Evolutionary conservation across 2,888 invertebrate genomes (phyloP), one percentile per base, ranked within the genome.

Genomic region (Aleiodes leptofemur): DNA sequence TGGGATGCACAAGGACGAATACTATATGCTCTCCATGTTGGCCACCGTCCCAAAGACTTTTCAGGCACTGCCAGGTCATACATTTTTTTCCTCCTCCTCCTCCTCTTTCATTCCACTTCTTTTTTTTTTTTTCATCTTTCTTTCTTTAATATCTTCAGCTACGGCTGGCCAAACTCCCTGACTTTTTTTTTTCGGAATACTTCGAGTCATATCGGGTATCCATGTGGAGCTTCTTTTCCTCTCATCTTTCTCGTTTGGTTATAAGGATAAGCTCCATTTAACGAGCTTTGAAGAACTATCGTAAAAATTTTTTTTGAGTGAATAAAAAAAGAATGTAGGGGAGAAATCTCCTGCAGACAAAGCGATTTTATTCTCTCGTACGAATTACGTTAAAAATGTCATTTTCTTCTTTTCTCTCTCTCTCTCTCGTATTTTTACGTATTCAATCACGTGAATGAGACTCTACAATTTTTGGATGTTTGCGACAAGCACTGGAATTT

Each of bases 231-330:
- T 38, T 34, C 38, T 38, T 61, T 56, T 56, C 31, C 38, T 61
- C 59, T 34, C 34, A 34, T 34, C 14, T 43, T 43, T 43, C 43
- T 43, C 43, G 43, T 43, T 43, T 43, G 43, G 43, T 56, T 23
- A 38, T 69, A 55, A 14, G 55, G 43, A 69, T 69, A 69, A 69
- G 53, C n/a, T n/a, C 69, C 69, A 51, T 69, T 69, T 34, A 69
- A 55, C 38, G 56, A 43, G 43, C 16, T 53, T 69, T 43, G 34
- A 55, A 61, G 16, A 69, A 43, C 16, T 43, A 69, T 69, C 69
- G 69, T 69, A 69, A 56, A 69, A 56, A 14, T 29, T 61, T 69
- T 69, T 43, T 69, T 43, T 31, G 31, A 43, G 16, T 31, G 61
- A 14, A 61, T 61, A 43, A 61, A 61, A 61, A 57, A 61, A 57